Base-by-base conservation (phyloP, 64 coral and sea anemone genomes). In the Montipora foliosa region DNA sequence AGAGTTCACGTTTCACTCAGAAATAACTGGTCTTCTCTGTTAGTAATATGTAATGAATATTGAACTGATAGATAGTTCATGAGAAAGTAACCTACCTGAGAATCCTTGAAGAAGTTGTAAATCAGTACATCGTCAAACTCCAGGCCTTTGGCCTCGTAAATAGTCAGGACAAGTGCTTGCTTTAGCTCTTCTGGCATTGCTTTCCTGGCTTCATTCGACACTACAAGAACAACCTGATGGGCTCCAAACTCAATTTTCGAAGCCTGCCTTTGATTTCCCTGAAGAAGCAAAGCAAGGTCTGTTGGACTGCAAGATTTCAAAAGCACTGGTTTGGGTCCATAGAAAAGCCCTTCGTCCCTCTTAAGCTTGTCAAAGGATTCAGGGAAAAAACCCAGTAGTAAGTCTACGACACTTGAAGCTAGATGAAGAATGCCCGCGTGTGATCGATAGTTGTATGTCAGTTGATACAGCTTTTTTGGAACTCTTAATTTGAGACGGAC, bases 401-500 rank as follows among this genome's bases (percentile, higher is more conserved):
- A 52, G 77, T 92, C 88, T 0, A 95, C 92, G 1, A 99, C 92
- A 45, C 97, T 94, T 44, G 95, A 99, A 7, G 97, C 97, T 19
- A 99, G 67, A 52, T 70, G 64, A n/a, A 99, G 86, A 69, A 99
- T 96, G 2, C 97, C 97, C 2, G 89, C 79, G 80, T 99, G 97
- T 58, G 97, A 99, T 8, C 97, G 91, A 47, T 99, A 99, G 74
- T 99, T 99, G 89, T 96, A 89, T 6, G 89, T 92, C 5, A 99
- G 79, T 21, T 96, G 94, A 68, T 98, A 98, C 8, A 94, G 89
- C n/a, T 78, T 66, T 68, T 96, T 86, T 19, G 98, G 98, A 67
- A 96, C 95, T 13, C 74, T 76, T 4, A 49, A 78, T 47, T 78
- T 49, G 11, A 47, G 15, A 78, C 6, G 44, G 2, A 15, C 46